Base-by-base conservation (phyloP, 53 echinoderm and acorn worm species). In the Arbacia lixula region DNA sequence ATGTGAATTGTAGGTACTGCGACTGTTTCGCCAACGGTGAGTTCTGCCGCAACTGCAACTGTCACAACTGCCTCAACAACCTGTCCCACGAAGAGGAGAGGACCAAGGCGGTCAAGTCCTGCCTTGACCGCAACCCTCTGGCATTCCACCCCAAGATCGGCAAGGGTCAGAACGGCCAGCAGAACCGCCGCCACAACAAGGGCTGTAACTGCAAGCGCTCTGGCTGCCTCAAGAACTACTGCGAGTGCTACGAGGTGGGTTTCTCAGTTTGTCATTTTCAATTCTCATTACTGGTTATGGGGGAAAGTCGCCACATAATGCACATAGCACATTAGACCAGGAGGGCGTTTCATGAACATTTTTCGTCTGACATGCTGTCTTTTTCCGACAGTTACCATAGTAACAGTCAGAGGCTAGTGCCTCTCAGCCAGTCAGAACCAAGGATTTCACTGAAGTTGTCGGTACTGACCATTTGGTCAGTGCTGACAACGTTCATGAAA, bases 11-110 rank as follows among this genome's bases (percentile, higher is more conserved):
- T 24, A 98, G 98, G 72, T 98, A 98, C 64, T 98, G 98, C 34
- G 98, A 98, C 78, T 98, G 98, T 66, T 98, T 98, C 83, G 98
- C 98, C 34, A 98, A 98, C 42, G 98, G 98, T 16, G 98, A 98
- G 69, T 98, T 98, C 87, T 98, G 98, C 75, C 95, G 81, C 85
- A 90, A 90, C 83, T 98, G 98, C 64, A 98, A 98, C 71, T 98
- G 98, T 78, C 83, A 89, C 74, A 98, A 94, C 52, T 98, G 98
- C 71, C 88, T 71, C 16, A 97, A 97, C 76, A 98, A 98, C 77
- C 87, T 92, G 52, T 92, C 90, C 5, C 94, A 98, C 40, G 94
- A 98, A 46, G 94, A 92, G 1, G 94, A 94, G 38, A 61, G 94
- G 41, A 86, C 88, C 66, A 87, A 87, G 38, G 94, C 98, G 30